Evolutionary conservation across 2,888 invertebrate species (phyloP), one percentile per base, ranked within the genome.

Genomic region (Panopea generosa): DNA sequence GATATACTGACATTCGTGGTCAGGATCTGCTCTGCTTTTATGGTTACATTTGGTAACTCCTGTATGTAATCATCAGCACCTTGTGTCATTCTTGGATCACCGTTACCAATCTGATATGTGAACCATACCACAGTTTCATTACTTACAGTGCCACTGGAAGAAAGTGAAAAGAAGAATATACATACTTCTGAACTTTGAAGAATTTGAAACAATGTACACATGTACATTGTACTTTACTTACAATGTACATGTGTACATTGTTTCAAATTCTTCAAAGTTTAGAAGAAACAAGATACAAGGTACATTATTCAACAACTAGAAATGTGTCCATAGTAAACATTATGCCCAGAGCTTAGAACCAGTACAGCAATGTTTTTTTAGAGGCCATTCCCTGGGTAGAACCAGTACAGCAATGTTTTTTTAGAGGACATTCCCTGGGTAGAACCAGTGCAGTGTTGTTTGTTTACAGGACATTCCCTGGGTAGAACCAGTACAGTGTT

Each of bases 61-160:
- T 61, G 27, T 11, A 90, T 73, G 33, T 88, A 75, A 9, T 69
- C 38, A 47, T 83, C 68, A 9, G 52, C 63, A 11, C 74, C 82
- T 67, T 78, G 75, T 20, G 49, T 73, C 22, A 45, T 22, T 56
- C 53, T 69, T 69, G 65, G 68, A 18, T 73, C 59, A 0, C 65
- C 79, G 67, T 85, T 80, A 2, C 89, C 86, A 33, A 84, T 83
- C 60, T 86, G 84, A 49, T 88, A 90, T 4, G 88, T 88, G 74
- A 90, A 90, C 16, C 59, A 40, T 22, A 90, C 18, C 7, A 49
- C 38, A 24, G 84, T 82, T n/a, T 68, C 55, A 68, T 80, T 78
- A 27, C 62, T 45, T 2, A 86, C 38, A 9, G 59, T 27, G 2
- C 52, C 66, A 79, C 88, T 88, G 73, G n/a, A 80, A 82, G n/a